These are phyloP conservation scores for Muntiacus reevesi DNA, from an alignment of 2,113 vertebrate species.

Conservation along the genomic window DNA sequence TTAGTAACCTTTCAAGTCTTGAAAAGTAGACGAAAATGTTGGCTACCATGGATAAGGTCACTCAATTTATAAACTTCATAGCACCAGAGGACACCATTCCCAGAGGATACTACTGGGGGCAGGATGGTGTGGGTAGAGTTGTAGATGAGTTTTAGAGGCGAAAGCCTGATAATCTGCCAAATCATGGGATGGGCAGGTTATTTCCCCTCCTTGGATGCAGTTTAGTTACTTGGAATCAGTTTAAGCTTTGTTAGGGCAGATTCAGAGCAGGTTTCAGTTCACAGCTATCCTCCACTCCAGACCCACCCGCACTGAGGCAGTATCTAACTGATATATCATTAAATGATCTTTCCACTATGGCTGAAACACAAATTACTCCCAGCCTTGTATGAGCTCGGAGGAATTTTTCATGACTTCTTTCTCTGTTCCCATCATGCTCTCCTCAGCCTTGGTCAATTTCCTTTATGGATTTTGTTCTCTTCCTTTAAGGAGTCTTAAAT, in stretches of 20 bases:
- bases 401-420: not conserved
- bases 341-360: not conserved
- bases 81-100: not conserved
- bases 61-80: not conserved
- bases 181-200: not conserved
- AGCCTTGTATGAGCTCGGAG: not conserved
- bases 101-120: not conserved
- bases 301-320: not conserved
- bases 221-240: not conserved
- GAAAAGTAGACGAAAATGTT: not conserved
- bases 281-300: not conserved
- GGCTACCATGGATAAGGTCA: not conserved
- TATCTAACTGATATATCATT: not conserved
- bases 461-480: not conserved
- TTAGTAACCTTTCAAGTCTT: not conserved
- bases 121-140: not conserved
- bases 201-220: not conserved
- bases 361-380: not conserved
- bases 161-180: not conserved
- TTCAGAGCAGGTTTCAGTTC: not conserved
- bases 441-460: not conserved
- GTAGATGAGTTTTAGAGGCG: not conserved
- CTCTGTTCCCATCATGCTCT: not conserved
- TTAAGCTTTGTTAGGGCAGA: not conserved
- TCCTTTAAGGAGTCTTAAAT: not conserved